These are phyloP conservation scores for Lepetodrilus schrolli DNA, from an alignment of 2,888 invertebrate species.

Conservation along the genomic window DNA sequence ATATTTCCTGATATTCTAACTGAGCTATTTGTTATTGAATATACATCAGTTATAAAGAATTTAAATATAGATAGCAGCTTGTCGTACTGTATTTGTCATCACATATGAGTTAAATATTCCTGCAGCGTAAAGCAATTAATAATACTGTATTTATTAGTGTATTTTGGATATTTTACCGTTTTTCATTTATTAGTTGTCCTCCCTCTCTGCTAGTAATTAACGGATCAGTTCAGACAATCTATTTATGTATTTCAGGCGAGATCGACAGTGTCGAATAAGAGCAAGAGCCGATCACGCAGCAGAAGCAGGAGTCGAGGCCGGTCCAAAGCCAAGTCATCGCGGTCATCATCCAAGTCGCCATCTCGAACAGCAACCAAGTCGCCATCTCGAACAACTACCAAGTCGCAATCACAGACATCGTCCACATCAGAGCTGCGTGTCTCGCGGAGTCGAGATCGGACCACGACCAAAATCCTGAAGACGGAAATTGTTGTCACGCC, in stretches of 20 bases:
- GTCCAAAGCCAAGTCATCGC: conserved; percentile 30
- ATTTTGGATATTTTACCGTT: no score
- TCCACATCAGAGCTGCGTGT: background rate
- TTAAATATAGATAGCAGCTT: background rate
- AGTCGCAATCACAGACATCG: background rate
- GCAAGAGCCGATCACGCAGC: conserved; percentile 40
- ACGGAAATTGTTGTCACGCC: conserved; percentile 42
- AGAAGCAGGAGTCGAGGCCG: conserved; percentile 52
- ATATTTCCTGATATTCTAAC: no score
- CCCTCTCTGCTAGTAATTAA: no score
- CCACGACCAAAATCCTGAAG: conserved; percentile 30
- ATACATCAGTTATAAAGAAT: background rate
- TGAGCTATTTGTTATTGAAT: no score
- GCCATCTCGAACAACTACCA: conserved; percentile 29
- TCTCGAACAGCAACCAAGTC: conserved; percentile 33
- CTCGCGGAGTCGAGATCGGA: conserved; percentile 21
- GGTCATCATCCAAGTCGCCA: conserved; percentile 36
- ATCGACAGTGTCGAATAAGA: conserved; percentile 32
- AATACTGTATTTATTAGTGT: no score
- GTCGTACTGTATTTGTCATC: no score
- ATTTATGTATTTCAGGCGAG: background rate
- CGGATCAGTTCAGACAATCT: background rate
- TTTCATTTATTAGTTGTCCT: no score
- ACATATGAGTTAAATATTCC: no score
- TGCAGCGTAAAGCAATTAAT: no score